Evolutionary conservation across 2,113 vertebrate genomes (phyloP).

Genomic region (Menidia beryllina): DNA sequence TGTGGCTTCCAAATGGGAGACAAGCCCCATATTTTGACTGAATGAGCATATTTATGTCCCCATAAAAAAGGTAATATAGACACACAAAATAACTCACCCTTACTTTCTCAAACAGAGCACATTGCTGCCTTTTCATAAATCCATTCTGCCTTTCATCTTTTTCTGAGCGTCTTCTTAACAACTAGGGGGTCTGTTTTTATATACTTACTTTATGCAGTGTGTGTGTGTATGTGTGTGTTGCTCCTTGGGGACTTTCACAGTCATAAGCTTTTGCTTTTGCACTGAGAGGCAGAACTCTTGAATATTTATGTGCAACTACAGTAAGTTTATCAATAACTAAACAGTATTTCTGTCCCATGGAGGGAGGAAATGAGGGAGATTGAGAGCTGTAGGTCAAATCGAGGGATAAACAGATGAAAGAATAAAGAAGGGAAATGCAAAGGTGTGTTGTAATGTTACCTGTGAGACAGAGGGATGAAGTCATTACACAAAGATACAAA

Average conservation of each 20-base stretch:
- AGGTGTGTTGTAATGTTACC: constrained; percentile 16
- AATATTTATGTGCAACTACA: constrained; percentile 70
- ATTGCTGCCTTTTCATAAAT: constrained; percentile 44
- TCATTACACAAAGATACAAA: constrained; percentile 24
- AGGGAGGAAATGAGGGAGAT: not conserved
- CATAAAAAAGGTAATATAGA: constrained; percentile 6
- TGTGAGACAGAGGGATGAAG: constrained; percentile 27
- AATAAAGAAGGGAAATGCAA: not conserved
- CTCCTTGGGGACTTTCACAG: constrained; percentile 55
- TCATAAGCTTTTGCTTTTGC: constrained; percentile 62
- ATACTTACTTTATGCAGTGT: constrained; percentile 32
- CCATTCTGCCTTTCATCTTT: constrained; percentile 62
- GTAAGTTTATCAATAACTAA: constrained; percentile 70
- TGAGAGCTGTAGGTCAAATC: constrained; percentile 25
- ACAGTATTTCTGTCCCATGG: constrained; percentile 47
- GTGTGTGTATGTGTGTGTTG: constrained; percentile 27
- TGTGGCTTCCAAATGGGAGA: not conserved
- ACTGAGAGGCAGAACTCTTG: constrained; percentile 54
- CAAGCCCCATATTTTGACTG: constrained; percentile 6
- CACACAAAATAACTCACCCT: constrained; percentile 9
- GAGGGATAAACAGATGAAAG: constrained; percentile 22
- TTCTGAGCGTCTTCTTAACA: constrained; percentile 54
- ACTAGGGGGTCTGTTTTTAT: constrained; percentile 51
- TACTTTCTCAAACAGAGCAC: constrained; percentile 40
- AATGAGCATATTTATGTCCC: not conserved